A percentile compares a stretch with the other conserved stretches of the same genome.
Conservation (phyloP, 2,797 vertebrate species). For the Coilia nasus region DNA sequence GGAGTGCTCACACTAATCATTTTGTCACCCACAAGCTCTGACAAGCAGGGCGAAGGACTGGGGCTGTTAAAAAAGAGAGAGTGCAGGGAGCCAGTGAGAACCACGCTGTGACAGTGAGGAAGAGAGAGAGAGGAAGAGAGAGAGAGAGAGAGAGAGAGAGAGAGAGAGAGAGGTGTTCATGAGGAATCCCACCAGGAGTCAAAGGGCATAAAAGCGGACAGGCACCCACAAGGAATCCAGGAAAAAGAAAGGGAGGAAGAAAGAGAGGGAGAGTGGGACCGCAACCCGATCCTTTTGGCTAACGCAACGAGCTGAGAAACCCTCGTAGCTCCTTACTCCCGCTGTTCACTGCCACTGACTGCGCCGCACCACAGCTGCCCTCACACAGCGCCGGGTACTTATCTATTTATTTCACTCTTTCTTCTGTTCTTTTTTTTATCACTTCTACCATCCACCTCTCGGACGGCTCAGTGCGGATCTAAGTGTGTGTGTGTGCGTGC, state of each 20-base stretch:
- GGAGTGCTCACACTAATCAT: slow-evolving; percentile 71
- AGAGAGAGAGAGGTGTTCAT: slow-evolving; percentile 38
- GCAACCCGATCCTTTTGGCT: slow-evolving; percentile 51
- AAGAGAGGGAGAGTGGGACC: slow-evolving; percentile 60
- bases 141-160: slow-evolving; percentile 45
- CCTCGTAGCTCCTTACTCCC: slow-evolving; percentile 52
- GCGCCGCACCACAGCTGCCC: slow-evolving; percentile 13
- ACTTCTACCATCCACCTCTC: slow-evolving; percentile 22
- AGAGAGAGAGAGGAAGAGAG: slow-evolving; percentile 37
- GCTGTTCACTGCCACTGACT: slow-evolving; percentile 49
- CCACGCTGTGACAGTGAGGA: slow-evolving; percentile 31
- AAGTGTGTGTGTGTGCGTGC: not conserved
- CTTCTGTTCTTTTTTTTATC: slow-evolving; percentile 28
- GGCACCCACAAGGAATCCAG: slow-evolving; percentile 31
- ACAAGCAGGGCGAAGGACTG: slow-evolving; percentile 63
- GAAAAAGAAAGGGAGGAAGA: slow-evolving; percentile 42
- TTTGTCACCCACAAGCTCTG: slow-evolving; percentile 76
- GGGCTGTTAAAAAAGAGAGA: slow-evolving; percentile 31
- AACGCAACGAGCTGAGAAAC: slow-evolving; percentile 52
- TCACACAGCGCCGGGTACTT: slow-evolving; percentile 21
- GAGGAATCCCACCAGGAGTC: slow-evolving; percentile 48
- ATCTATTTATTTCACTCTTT: slow-evolving; percentile 29
- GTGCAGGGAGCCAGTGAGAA: slow-evolving; percentile 26
- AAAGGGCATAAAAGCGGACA: slow-evolving; percentile 21
- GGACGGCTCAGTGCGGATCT: not conserved